Percentiles rank a stretch among this genome's conserved stretches.
phyloP scores from a whole-genome alignment of 2,113 vertebrate genomes.

The Charadrius vociferus region DNA sequence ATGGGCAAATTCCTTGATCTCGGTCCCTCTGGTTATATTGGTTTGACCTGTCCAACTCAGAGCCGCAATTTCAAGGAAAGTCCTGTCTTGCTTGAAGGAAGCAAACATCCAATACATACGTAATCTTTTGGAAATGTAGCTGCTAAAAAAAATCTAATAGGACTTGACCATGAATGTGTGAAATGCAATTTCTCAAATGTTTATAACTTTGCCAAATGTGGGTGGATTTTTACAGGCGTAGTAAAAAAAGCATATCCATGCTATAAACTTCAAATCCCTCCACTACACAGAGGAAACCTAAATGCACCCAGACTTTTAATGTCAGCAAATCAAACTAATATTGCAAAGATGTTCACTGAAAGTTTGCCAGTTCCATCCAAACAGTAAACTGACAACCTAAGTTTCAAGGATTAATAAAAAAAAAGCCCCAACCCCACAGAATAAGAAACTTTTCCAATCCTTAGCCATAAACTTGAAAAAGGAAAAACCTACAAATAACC shows the following conservation, averaged over 20 bases:
- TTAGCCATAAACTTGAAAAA: background rate
- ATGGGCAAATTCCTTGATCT: background rate
- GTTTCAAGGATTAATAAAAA: background rate
- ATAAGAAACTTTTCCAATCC: background rate
- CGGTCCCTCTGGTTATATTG: background rate
- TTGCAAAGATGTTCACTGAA: background rate
- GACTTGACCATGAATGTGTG: constrained; percentile 39
- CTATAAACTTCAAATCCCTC: constrained; percentile 30
- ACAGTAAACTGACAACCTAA: background rate
- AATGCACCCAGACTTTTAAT: background rate
- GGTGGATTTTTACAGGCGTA: background rate
- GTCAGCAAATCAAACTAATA: constrained; percentile 8
- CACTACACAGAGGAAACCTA: background rate
- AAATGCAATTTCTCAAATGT: constrained; percentile 54
- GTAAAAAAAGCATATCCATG: constrained; percentile 18
- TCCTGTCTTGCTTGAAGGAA: background rate
- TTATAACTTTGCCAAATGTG: constrained; percentile 36
- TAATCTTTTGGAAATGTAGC: constrained; percentile 23
- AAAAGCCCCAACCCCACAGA: background rate
- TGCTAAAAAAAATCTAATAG: background rate
- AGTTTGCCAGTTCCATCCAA: background rate
- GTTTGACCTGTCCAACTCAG: background rate
- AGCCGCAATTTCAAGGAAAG: constrained; percentile 18
- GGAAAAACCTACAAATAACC: background rate
- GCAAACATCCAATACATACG: background rate